Evolutionary conservation across 2,797 vertebrate species (phyloP), one percentile per base, ranked within the genome.

Genomic region (Helostoma temminkii): DNA sequence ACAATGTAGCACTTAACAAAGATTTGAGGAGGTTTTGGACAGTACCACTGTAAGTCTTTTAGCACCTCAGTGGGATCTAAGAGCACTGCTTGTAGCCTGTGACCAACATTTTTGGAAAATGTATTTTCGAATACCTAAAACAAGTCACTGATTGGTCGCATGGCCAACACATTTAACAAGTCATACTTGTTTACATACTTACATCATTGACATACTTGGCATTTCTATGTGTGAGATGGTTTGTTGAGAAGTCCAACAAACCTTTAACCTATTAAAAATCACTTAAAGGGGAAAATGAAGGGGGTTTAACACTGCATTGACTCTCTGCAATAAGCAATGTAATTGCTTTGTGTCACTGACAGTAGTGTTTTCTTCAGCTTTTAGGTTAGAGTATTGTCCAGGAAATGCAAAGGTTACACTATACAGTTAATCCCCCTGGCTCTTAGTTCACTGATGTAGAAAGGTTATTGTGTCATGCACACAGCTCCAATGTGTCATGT

Each of bases 401-500:
- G 54, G 64, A 84, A 84, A 70, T 78, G 43, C 28, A 74, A 49
- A 8, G 52, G 36, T 66, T 72, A 65, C 66, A 25, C 32, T 57
- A 74, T 45, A 46, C 32, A 52, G 43, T 41, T 18, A 26, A 47
- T 70, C 63, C 73, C 60, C 42, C 53, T 68, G 62, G 82, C 56
- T 66, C 42, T 24, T 49, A 56, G 43, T 78, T 28, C 14, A 11
- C 46, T 82, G 71, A 73, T 68, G 62, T 83, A 32, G 70, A 84
- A 80, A 84, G 59, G 49, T 73, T 78, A n/a, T 81, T 76, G 69
- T 80, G 71, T 74, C 52, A 45, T 18, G 5, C 36, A 41, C 60
- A 41, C 36, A 68, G 19, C 25, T 48, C 22, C 48, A 64, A 9
- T 59, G 26, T 63, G 34, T 66, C 48, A 46, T 39, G 2, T 25